A percentile compares a stretch with the other conserved stretches of the same genome.
Evolutionary conservation across 2,888 invertebrate species (phyloP).

Genomic region (Ethmia dodecea): DNA sequence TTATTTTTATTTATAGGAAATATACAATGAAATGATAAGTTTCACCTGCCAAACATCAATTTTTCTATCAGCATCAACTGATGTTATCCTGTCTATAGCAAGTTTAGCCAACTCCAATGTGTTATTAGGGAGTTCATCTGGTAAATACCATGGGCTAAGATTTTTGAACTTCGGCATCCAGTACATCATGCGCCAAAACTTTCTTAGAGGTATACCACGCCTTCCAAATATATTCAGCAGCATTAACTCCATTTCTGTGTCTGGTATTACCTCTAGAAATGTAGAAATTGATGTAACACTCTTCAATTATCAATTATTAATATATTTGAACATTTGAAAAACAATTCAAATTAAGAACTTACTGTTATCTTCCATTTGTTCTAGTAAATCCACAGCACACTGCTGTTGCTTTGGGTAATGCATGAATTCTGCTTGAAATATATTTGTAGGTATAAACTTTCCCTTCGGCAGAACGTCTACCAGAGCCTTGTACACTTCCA

Average conservation of each 20-base stretch:
- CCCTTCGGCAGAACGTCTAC: constrained; percentile 93
- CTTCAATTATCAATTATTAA: no score
- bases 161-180: constrained; percentile 97
- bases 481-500: constrained; percentile 91
- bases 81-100: constrained; percentile 90
- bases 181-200: constrained; percentile 90
- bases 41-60: constrained; percentile 80
- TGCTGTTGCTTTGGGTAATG: constrained; percentile 98
- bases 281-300: constrained; percentile 83
- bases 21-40: constrained; percentile 11
- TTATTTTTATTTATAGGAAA: neutral
- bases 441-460: constrained; percentile 88
- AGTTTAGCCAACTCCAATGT: constrained; percentile 86
- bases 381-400: constrained; percentile 91
- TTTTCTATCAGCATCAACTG: constrained; percentile 85
- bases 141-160: constrained; percentile 90
- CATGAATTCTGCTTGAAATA: constrained; percentile 92
- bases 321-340: no score
- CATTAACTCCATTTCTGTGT: constrained; percentile 90
- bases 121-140: constrained; percentile 86
- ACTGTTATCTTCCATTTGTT: constrained; percentile 97
- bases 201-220: constrained; percentile 83
- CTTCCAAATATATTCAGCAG: constrained; percentile 90
- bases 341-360: constrained; percentile 29
- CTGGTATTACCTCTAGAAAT: constrained; percentile 88